Base-by-base conservation (phyloP, 2,113 vertebrate species). In the Solea senegalensis region DNA sequence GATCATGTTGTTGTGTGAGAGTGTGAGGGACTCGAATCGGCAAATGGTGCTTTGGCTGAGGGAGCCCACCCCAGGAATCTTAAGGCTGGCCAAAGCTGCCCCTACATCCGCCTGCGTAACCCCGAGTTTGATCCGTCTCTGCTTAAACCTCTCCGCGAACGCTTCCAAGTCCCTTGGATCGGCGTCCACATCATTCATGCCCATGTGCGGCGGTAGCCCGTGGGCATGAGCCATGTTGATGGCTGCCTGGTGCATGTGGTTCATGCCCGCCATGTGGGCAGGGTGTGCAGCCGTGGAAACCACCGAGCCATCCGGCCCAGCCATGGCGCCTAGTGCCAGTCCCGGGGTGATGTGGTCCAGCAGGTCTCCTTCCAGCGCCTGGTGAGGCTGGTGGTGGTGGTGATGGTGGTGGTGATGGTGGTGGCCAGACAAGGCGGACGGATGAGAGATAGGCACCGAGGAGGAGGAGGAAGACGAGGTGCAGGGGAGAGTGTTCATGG, bases 1-100 rank as follows among this genome's bases (percentile, higher is more conserved):
- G 72, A 98, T 99, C 97, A 99, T 99, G 88, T 99, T 99, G 94
- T 99, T 99, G 94, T 99, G 97, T 7, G 97, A 98, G 59, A 99
- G 91, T 13, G 97, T 98, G 59, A 99, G 97, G 2, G 97, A 99
- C 90, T 99, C 97, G 86, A 99, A 99, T 79, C 97, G 94, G 89
- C 97, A 99, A 93, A 99, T 99, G 90, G 97, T 98, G 94, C 97
- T 99, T 87, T 99, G 97, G 91, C 97, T 99, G 50, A 99, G 95
- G 50, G 97, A 99, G 51, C 97, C 97, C 89, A 99, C 97, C 14
- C 97, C 97, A 2, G 97, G 97, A 86, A 99, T 99, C 95, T 99
- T 99, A 79, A 99, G 94, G 93, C 96, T 98, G 93, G 97, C 97
- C 77, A 99, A 87, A 13, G 97, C 97, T 49, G 96, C 93, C 64